phyloP scores from a whole-genome alignment of 2,888 invertebrate species.

The Miltochrista miniata region DNA sequence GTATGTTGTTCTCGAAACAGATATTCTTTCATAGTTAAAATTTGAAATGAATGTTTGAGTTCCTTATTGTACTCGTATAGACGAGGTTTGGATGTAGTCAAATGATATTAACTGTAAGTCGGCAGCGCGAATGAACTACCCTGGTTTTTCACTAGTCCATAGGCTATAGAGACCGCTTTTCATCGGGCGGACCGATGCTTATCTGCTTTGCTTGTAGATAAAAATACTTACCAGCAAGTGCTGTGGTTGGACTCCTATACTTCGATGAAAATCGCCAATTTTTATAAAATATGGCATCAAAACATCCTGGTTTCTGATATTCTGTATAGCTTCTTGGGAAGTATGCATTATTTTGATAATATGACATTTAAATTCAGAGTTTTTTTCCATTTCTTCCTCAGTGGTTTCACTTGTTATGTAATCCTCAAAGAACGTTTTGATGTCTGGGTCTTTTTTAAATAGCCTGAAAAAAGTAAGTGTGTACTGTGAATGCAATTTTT shows the following conservation, averaged over 20 bases:
- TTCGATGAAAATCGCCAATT: neutral
- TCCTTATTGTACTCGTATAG: no score
- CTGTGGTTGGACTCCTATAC: neutral
- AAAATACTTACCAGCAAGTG: conserved; percentile 1
- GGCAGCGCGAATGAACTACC: no score
- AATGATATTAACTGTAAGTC: no score
- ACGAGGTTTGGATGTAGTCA: no score
- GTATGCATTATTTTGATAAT: conserved; percentile 1
- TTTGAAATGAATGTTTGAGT: no score
- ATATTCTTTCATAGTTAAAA: no score
- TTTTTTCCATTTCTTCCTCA: neutral
- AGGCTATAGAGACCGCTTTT: no score
- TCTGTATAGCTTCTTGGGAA: neutral
- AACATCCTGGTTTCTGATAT: neutral
- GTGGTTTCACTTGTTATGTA: neutral
- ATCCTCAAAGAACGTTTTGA: neutral
- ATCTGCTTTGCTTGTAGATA: no score
- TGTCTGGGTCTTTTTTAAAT: neutral
- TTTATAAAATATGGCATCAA: conserved; percentile 3
- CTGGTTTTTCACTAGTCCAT: no score
- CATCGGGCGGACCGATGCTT: no score
- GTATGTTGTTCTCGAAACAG: no score
- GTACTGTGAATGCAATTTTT: no score
- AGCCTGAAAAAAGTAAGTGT: neutral
- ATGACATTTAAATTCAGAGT: neutral